Base-by-base conservation (phyloP, 2,888 invertebrate species). In the Noctua comes region DNA sequence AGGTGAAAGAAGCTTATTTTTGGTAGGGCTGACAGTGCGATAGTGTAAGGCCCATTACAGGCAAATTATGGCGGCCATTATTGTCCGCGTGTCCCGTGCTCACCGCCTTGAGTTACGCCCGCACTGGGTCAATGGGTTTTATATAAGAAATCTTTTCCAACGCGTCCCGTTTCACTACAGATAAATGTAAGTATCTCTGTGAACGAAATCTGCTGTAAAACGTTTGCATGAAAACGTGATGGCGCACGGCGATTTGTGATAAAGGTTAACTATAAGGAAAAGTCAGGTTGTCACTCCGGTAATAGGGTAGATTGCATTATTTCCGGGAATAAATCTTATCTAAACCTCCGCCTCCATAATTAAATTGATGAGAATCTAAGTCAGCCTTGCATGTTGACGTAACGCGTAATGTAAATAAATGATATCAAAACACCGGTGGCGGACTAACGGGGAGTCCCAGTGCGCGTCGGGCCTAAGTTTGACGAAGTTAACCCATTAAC, bases 21-120 rank as follows among this genome's bases (percentile, higher is more conserved):
- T 94, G 94, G 93, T 94, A 91, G 92, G 91, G 93, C 95, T 95
- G 96, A 96, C 96, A 96, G 94, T 92, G 95, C 95, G 96, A 96
- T 96, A 96, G 96, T 96, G 95, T 95, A 95, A 94, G 94, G 94
- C 95, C 96, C 96, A 96, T 96, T 96, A 96, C 95, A 95, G 94
- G 95, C 95, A 96, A 96, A 96, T 96, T 96, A 96, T 96, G 93
- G 93, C 92, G 78, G 93, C 95, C 95, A 95, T 96, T 96, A 96
- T 95, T 93, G 95, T 95, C 95, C 95, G 94, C 92, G 93, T 94
- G 95, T 95, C 96, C 94, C 94, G 94, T 93, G 92, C 92, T 92
- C 93, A 91, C 92, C 91, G 90, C 89, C 91, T 93, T 95, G 95
- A 96, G 94, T 95, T 96, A 95, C 94, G 90, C 91, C 91, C 93